A percentile compares a stretch with the other conserved stretches of the same genome.
phyloP scores from a whole-genome alignment of 2,797 vertebrate genomes.

The Bradypodion ventrale region DNA sequence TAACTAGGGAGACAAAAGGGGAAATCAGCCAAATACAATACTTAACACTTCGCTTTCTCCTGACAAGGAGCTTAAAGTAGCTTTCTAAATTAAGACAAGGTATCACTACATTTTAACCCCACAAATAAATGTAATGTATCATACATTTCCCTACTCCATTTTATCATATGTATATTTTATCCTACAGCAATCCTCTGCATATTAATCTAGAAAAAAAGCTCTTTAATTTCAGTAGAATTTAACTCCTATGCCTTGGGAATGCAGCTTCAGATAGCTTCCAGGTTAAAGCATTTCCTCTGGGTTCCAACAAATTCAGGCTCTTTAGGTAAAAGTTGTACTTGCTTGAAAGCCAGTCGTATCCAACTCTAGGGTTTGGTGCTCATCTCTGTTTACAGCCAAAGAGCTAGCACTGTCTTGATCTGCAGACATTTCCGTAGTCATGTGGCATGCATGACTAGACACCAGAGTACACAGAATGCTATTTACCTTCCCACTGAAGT shows the following conservation, averaged over 20 bases:
- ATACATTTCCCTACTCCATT: too few species aligned
- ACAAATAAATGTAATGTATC: not conserved
- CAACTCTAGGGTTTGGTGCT: too few species aligned
- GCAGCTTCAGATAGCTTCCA: not conserved
- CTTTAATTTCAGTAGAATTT: not conserved
- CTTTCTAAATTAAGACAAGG: constrained; percentile 24
- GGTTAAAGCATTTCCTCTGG: too few species aligned
- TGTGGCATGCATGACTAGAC: too few species aligned
- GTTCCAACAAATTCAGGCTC: not conserved
- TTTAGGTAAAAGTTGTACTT: too few species aligned
- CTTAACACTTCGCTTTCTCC: constrained; percentile 25
- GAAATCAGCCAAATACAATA: constrained; percentile 9
- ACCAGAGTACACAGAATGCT: too few species aligned
- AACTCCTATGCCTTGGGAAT: not conserved
- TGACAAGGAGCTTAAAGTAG: constrained; percentile 7
- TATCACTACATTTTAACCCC: not conserved
- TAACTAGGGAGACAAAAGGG: constrained; percentile 44
- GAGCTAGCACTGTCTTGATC: too few species aligned
- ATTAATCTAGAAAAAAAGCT: not conserved
- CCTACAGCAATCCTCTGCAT: not conserved
- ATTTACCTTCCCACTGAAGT: too few species aligned
- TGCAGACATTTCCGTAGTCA: too few species aligned
- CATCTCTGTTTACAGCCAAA: too few species aligned
- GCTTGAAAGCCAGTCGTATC: too few species aligned
- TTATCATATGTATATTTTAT: not conserved